These are phyloP conservation scores for Brachionus plicatilis DNA, from an alignment of 1,140 invertebrate genomes.

Conservation along the genomic window DNA sequence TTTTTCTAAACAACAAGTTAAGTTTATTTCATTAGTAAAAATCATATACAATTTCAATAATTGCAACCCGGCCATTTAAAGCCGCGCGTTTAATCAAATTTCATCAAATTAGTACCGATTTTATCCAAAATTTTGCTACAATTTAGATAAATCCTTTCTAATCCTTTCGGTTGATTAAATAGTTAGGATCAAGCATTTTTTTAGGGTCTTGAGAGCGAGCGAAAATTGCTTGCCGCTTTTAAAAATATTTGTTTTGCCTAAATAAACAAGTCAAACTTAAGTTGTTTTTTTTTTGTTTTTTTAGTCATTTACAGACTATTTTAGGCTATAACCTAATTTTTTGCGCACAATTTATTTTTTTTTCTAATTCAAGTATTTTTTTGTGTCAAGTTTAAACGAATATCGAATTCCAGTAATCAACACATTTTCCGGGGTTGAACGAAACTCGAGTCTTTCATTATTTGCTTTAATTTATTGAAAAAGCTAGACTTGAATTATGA, in stretches of 20 bases:
- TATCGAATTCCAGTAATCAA: not conserved
- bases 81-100: not conserved
- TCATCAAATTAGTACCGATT: not conserved
- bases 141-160: not conserved
- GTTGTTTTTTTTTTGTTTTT: not conserved
- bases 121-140: not conserved
- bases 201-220: not conserved
- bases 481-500: not conserved
- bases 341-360: not conserved
- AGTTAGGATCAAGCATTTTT: not conserved
- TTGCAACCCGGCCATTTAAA: not conserved
- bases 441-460: not conserved
- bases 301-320: not conserved
- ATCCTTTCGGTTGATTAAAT: not conserved
- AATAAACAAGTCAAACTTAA: not conserved
- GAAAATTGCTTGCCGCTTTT: not conserved
- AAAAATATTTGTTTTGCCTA: not conserved
- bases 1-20: not conserved
- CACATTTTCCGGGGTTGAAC: not conserved
- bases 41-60: not conserved
- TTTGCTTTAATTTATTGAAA: not conserved
- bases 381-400: not conserved
- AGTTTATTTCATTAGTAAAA: not conserved
- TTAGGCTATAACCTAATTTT: not conserved
- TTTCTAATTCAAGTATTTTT: not conserved